Base-by-base conservation (phyloP, 2,113 vertebrate species). In the Chelonoidis abingdonii region DNA sequence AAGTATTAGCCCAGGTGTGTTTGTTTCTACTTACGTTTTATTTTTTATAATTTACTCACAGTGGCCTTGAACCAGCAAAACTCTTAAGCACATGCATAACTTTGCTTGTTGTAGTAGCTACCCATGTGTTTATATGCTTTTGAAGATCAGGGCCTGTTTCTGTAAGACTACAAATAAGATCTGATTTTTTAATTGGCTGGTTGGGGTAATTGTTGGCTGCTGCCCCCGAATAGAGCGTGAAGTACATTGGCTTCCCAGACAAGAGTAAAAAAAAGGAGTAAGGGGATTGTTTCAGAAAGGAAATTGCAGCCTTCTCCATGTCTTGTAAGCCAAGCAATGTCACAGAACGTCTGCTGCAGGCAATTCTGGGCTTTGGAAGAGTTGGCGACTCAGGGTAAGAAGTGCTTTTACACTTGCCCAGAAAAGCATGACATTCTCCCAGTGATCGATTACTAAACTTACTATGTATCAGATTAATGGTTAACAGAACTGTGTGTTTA, bases 221-320 rank as follows among this genome's bases (percentile, higher is more conserved):
- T 57, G 86, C 84, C 91, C 19, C 14, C 56, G 82, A 94, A 84
- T 89, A 75, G n/a, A 90, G 76, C 85, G 47, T 56, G 82, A 92
- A 89, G 53, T 62, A 62, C 59, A 35, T 13, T 31, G 29, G 29
- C 59, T 62, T 62, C 29, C 29, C 59, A 62, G 59, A 35, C 59
- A 62, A 29, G 95, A 96, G 12, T 65, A 96, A 80, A 97, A 97
- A 97, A 97, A 90, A 12, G 94, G 84, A 62, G 35, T 14, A 52
- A 29, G 59, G 59, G 14, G 59, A 35, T 35, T 62, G 59, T 62
- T 62, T 35, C 29, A 62, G 59, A 62, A 62, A 62, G 59, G 59
- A 62, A 62, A 62, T 62, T 62, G 29, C 29, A 62, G 29, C 59
- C 59, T 31, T 35, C 27, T 62, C 59, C 29, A 62, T 62, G 59